Evolutionary conservation across 2,113 vertebrate species (phyloP), one percentile per base, ranked within the genome.

Genomic region (Cathartes aura): DNA sequence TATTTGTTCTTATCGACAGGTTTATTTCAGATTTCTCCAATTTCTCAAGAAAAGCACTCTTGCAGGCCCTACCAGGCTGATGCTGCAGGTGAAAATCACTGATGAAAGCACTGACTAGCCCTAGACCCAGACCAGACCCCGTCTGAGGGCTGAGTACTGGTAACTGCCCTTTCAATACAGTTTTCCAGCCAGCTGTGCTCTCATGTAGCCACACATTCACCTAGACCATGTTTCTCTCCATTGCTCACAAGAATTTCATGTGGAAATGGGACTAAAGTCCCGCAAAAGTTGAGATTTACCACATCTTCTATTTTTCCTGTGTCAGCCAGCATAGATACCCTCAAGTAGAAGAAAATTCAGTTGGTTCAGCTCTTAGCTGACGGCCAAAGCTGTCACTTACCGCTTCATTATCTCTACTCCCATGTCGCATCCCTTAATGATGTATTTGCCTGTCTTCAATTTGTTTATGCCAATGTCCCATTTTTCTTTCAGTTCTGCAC

Each of bases 381-480:
- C 26, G 32, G 84, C 48, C 53, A 79, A 80, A 93, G 66, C 34
- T 68, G 74, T 80, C 82, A 91, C 68, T 53, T 86, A 74, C 18
- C 2, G 2, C 20, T 52, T 96, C 0, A 0, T 90, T 91, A 64
- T 95, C 74, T 90, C 48, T 66, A 63, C 53, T 93, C 1, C 4
- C 12, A 0, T 45, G 14, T 83, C 66, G 58, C 53, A 45, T 78
- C 63, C 67, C 58, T 86, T 78, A 59, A 93, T 76, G 90, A 86
- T 94, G 58, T 73, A 87, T 93, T 91, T 80, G 84, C 58, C 91
- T 93, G 66, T 86, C 87, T 93, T 82, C 70, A 85, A 36, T 82
- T 66, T 97, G 93, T 80, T 94, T 91, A 85, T 87, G 87, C 22
- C 75, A 82, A 70, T 59, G 59, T 50, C 59, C 85, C 55, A 32